Evolutionary conservation across 2,113 vertebrate genomes (phyloP).

Genomic region (Dunckerocampus dactyliophorus): DNA sequence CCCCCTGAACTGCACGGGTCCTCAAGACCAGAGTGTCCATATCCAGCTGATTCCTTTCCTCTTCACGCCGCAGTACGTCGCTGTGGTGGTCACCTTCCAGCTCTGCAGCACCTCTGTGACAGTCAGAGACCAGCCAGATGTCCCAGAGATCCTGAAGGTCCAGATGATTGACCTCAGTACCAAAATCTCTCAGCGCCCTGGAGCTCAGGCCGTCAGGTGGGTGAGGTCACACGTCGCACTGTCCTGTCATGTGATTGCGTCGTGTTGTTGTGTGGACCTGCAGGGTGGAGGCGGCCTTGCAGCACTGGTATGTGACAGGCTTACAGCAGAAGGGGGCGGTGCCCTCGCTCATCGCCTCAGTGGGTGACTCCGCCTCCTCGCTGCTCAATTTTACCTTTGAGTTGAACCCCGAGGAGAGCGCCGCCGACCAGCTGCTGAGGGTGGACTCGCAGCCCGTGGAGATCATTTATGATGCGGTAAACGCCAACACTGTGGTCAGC

Average conservation of each 20-base stretch:
- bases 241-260: too few relatives aligned
- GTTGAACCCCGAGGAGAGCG: slow-evolving; percentile 80
- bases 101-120: slow-evolving; percentile 86
- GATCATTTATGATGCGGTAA: slow-evolving; percentile 93
- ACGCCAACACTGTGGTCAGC: background rate
- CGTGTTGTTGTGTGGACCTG: background rate
- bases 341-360: slow-evolving; percentile 80
- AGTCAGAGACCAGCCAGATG: slow-evolving; percentile 78
- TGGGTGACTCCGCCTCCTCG: slow-evolving; percentile 80
- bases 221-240: background rate
- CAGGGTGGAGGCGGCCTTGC: slow-evolving; percentile 86
- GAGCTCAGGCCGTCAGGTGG: slow-evolving; percentile 90
- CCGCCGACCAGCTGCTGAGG: slow-evolving; percentile 81
- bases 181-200: slow-evolving; percentile 85
- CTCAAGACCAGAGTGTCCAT: background rate
- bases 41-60: too few relatives aligned
- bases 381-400: slow-evolving; percentile 85
- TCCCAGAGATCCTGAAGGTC: slow-evolving; percentile 89
- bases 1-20: background rate
- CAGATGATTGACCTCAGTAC: slow-evolving; percentile 89
- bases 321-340: slow-evolving; percentile 78
- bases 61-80: slow-evolving; percentile 79
- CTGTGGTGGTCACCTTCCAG: slow-evolving; percentile 83
- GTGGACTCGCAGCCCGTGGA: slow-evolving; percentile 91
- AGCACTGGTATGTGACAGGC: slow-evolving; percentile 92